Conservation (phyloP, 2,888 invertebrate genomes). For the Phragmatobia fuliginosa region DNA sequence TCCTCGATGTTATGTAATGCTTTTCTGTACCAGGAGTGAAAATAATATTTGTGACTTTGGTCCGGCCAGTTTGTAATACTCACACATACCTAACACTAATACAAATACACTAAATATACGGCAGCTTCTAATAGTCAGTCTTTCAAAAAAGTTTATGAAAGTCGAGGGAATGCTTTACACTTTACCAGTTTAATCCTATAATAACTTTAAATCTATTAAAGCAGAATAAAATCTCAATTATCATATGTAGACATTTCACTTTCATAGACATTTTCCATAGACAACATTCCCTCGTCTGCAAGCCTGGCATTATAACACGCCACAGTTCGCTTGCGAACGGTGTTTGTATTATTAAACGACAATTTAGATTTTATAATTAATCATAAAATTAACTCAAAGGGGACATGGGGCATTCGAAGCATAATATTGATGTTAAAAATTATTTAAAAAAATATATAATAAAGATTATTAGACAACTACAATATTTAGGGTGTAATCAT, state of each 20-base stretch:
- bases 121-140: constrained; percentile 49
- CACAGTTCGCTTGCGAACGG: constrained; percentile 29
- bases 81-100: background rate
- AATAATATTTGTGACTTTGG: background rate
- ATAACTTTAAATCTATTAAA: constrained; percentile 6
- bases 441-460: constrained; percentile 12
- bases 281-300: constrained; percentile 23
- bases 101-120: constrained; percentile 18
- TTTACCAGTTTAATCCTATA: constrained; percentile 13
- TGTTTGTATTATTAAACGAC: constrained; percentile 48
- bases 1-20: background rate
- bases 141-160: constrained; percentile 42
- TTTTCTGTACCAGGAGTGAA: background rate
- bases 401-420: constrained; percentile 49
- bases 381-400: constrained; percentile 56
- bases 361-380: constrained; percentile 58
- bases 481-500: background rate
- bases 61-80: background rate
- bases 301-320: constrained; percentile 32
- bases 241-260: background rate
- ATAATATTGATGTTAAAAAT: constrained; percentile 16
- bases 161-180: constrained; percentile 24
- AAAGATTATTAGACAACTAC: constrained; percentile 5
- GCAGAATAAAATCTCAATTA: background rate
- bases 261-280: background rate